These are phyloP conservation scores for Leptinotarsa undecemlineata DNA, from an alignment of 1,140 invertebrate genomes.

Conservation along the genomic window DNA sequence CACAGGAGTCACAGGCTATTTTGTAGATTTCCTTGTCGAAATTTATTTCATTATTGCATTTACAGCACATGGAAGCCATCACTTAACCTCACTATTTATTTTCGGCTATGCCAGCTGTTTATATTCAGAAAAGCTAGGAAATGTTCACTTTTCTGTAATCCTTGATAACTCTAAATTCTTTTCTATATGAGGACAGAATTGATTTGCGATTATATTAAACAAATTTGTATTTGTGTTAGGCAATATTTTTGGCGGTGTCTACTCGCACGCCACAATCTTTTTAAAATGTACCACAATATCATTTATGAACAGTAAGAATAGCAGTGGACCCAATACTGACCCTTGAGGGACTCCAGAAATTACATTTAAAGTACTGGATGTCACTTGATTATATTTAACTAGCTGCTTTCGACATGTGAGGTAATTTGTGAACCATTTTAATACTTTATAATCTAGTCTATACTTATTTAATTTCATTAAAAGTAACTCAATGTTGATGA, in stretches of 20 bases:
- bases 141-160: conserved; percentile 2
- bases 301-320: too few species aligned
- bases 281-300: too few species aligned
- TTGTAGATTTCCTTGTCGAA: conserved; percentile 10
- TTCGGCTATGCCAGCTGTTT: background rate
- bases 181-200: background rate
- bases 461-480: too few species aligned
- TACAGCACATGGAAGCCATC: conserved; percentile 6
- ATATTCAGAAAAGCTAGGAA: background rate
- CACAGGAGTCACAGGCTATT: conserved; percentile 9
- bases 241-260: conserved; percentile 13
- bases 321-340: too few species aligned
- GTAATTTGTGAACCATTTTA: too few species aligned
- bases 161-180: background rate
- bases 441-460: too few species aligned
- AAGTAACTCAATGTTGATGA: too few species aligned
- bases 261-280: background rate
- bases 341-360: too few species aligned
- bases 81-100: conserved; percentile 13
- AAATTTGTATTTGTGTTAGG: background rate
- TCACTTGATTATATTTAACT: too few species aligned
- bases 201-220: background rate
- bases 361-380: too few species aligned
- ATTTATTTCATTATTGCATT: conserved; percentile 14
- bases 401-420: too few species aligned